A percentile compares a stretch with the other conserved stretches of the same genome.
Conservation (phyloP, 2,797 vertebrate genomes). For the Glossophaga mutica region DNA sequence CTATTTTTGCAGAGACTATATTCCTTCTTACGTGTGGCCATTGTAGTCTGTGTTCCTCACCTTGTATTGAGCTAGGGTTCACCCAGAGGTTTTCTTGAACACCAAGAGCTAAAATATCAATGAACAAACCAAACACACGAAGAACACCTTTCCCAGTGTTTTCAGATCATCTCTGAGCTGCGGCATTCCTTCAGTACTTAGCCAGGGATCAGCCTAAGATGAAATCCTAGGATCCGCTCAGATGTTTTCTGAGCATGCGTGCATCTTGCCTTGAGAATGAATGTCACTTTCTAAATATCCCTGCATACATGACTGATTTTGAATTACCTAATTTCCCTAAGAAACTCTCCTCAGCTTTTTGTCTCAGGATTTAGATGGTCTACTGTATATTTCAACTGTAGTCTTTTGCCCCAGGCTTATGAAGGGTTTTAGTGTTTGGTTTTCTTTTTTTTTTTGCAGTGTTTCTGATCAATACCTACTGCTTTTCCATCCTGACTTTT, state of each 20-base stretch:
- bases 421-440: background rate
- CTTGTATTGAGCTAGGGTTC: background rate
- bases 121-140: background rate
- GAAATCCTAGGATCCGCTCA: background rate
- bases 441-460: background rate
- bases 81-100: background rate
- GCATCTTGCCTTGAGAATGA: constrained; percentile 5
- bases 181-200: background rate
- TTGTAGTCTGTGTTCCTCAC: background rate
- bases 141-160: background rate
- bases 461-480: background rate
- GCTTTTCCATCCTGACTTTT: background rate
- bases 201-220: background rate
- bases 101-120: background rate
- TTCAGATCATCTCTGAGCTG: background rate
- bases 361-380: background rate
- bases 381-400: constrained; percentile 4
- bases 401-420: background rate
- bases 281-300: background rate
- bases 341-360: background rate
- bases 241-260: background rate
- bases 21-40: background rate
- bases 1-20: background rate
- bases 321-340: background rate
- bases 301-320: background rate